Conservation (phyloP, 2,888 invertebrate genomes). For the Seira sanloemensis region DNA sequence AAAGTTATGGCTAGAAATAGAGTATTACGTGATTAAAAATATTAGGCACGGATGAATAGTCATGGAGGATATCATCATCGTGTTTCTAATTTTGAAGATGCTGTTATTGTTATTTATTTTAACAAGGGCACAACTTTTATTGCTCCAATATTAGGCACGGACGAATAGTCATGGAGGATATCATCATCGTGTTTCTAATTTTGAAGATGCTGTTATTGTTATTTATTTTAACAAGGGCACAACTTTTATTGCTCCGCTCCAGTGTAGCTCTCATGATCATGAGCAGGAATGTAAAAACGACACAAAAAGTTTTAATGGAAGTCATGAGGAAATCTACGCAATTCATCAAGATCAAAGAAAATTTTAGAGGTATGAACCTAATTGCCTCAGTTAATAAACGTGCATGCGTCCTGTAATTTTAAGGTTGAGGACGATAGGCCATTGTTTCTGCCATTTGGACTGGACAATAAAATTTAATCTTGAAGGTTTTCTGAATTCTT, state of each 20-base stretch:
- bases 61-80: constrained; percentile 3
- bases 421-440: too few relatives aligned
- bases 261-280: too few relatives aligned
- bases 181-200: background rate
- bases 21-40: constrained; percentile 49
- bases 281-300: too few relatives aligned
- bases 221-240: too few relatives aligned
- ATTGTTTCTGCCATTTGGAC: too few relatives aligned
- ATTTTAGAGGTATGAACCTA: too few relatives aligned
- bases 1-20: constrained; percentile 39
- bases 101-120: background rate
- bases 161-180: background rate
- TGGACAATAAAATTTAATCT: too few relatives aligned
- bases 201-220: background rate
- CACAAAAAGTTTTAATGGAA: background rate
- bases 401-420: background rate
- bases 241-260: too few relatives aligned
- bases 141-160: constrained; percentile 23
- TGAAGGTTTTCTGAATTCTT: too few relatives aligned
- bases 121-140: too few relatives aligned
- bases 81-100: background rate
- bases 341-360: background rate
- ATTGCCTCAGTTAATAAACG: too few relatives aligned
- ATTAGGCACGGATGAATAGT: constrained; percentile 13
- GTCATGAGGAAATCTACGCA: constrained; percentile 11